Base-by-base conservation (phyloP, 2,797 vertebrate genomes). In the Enteromius treurensis region DNA sequence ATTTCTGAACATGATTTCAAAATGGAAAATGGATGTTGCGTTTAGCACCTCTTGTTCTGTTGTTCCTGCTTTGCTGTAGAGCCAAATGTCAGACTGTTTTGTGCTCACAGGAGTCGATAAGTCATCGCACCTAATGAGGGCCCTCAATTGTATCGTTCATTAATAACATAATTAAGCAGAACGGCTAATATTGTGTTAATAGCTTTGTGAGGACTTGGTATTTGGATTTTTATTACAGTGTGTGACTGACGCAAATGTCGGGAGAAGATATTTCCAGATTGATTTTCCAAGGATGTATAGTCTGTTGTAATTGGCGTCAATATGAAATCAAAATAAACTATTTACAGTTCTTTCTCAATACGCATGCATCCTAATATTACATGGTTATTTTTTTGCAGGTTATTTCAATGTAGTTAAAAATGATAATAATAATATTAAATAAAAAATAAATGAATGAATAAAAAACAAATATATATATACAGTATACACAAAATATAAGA, bases 71-170 rank as follows among this genome's bases (percentile, higher is more conserved):
- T 74, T 51, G n/a, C 55, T 32, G 37, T n/a, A 55, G 49, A 68
- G 49, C 23, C 49, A 77, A 82, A 82, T 82, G 49, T 77, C 81
- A 82, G 47, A 21, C 23, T 75, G 80, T 75, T 81, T 53, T 65
- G 42, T 81, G 45, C 34, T 67, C 34, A 9, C 3, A 32, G 1
- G 60, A 82, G 47, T 82, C 80, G 58, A 76, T 76, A 82, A 58
- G 23, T 76, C 47, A 45, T 45, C 11, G 4, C 68, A 42, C 53
- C 19, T 21, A 73, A 73, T 60, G 73, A 58, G 26, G 49, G 11
- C 23, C 23, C 34, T 82, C 51, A 69, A 60, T 58, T 69, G 62
- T 82, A 47, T 77, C 34, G 0, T 77, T 68, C 62, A 77, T 82
- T 82, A 82, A 69, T 77, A 42, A 77, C 32, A 67, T 64, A 69